Evolutionary conservation across 2,888 invertebrate species (phyloP).

Genomic region (Boloria euphrosyne): DNA sequence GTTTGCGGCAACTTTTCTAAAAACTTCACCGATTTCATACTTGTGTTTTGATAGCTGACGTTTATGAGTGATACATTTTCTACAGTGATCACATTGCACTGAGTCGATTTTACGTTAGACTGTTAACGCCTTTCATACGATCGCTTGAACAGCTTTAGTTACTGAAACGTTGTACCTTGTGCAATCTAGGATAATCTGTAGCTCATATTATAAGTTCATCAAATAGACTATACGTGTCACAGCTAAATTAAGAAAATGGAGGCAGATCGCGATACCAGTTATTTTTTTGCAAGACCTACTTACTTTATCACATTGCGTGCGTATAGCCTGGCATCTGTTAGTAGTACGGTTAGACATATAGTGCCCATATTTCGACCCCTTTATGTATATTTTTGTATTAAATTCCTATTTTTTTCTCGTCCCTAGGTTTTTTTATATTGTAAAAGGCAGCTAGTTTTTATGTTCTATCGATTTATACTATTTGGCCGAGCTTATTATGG

Average conservation of each 20-base stretch:
- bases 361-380: conserved; percentile 44
- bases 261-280: conserved; percentile 45
- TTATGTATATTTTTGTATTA: conserved; percentile 21
- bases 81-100: conserved; percentile 46
- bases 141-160: conserved; percentile 32
- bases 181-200: conserved; percentile 38
- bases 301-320: conserved; percentile 59
- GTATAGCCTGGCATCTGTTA: conserved; percentile 66
- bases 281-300: conserved; percentile 37
- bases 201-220: conserved; percentile 37
- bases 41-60: conserved; percentile 47
- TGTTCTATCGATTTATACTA: conserved; percentile 37
- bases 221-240: conserved; percentile 46
- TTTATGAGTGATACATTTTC: conserved; percentile 48
- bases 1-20: conserved; percentile 56
- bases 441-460: conserved; percentile 67
- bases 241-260: conserved; percentile 43
- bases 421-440: conserved; percentile 23
- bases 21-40: conserved; percentile 47
- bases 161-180: conserved; percentile 26
- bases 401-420: conserved; percentile 31
- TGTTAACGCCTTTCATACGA: conserved; percentile 32
- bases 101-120: conserved; percentile 44
- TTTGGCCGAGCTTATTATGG: conserved; percentile 79
- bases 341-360: conserved; percentile 53